A percentile compares a stretch with the other conserved stretches of the same genome.
Evolutionary conservation across 2,113 vertebrate genomes (phyloP).

Genomic region (Nycticryphes semicollaris): DNA sequence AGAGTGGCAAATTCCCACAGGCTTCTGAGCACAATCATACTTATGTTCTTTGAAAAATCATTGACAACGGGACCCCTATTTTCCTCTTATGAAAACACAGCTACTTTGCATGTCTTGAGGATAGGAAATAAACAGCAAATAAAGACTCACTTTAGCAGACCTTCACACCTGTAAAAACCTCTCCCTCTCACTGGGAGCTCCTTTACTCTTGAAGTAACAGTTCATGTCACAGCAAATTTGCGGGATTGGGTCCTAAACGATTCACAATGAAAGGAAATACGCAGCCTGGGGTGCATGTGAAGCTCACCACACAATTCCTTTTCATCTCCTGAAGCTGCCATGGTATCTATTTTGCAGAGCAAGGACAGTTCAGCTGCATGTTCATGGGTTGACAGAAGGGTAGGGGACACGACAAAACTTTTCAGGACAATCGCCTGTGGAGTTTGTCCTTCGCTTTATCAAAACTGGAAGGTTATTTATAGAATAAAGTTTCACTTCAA

Average conservation of each 20-base stretch:
- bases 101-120: not conserved
- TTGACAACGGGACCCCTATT: not conserved
- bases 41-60: not conserved
- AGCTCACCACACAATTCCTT: not conserved
- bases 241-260: not conserved
- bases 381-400: not conserved
- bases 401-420: not conserved
- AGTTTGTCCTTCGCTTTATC: constrained; percentile 21
- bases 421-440: not conserved
- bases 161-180: not conserved
- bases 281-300: not conserved
- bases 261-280: not conserved
- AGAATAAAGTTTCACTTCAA: constrained; percentile 42
- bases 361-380: not conserved
- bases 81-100: not conserved
- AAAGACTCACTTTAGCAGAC: not conserved
- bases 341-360: not conserved
- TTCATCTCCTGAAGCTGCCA: not conserved
- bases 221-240: not conserved
- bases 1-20: not conserved
- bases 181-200: not conserved
- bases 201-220: not conserved
- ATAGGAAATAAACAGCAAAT: not conserved
- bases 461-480: constrained; percentile 21
- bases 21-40: not conserved